phyloP scores from a whole-genome alignment of 1,140 invertebrate genomes.

The Pseudomyrmex gracilis region DNA sequence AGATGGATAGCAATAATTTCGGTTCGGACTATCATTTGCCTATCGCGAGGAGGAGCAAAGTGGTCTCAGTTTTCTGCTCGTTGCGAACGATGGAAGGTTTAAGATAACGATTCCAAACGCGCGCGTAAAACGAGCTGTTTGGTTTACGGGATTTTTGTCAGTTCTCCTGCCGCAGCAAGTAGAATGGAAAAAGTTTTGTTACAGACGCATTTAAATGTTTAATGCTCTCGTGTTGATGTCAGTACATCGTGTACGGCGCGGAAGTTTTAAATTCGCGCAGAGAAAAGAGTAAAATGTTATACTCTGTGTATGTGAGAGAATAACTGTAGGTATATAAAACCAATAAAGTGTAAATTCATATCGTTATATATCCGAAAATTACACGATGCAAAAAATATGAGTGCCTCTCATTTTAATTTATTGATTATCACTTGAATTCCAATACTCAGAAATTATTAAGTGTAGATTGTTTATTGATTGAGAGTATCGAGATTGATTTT shows the following conservation, averaged over 20 bases:
- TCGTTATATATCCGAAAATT: neutral
- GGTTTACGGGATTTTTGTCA: slow-evolving; percentile 39
- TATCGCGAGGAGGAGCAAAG: slow-evolving; percentile 62
- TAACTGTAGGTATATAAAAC: no score
- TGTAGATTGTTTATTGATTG: no score
- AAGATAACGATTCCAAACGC: slow-evolving; percentile 56
- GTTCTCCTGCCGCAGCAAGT: neutral
- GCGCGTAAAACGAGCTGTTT: slow-evolving; percentile 42
- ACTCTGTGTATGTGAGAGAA: neutral
- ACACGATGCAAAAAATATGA: neutral
- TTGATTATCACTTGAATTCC: neutral
- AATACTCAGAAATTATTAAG: neutral
- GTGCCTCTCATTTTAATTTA: neutral
- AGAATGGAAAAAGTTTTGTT: slow-evolving; percentile 37
- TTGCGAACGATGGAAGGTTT: slow-evolving; percentile 36
- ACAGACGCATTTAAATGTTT: slow-evolving; percentile 27
- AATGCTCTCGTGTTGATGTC: slow-evolving; percentile 16
- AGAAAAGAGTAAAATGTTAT: neutral
- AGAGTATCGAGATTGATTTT: neutral
- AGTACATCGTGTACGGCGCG: neutral
- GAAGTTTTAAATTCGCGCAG: neutral
- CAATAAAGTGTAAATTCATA: no score
- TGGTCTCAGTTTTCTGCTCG: slow-evolving; percentile 43
- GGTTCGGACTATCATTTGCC: slow-evolving; percentile 69
- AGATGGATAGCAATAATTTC: slow-evolving; percentile 71